These are phyloP conservation scores for Naja naja DNA, from an alignment of 2,113 vertebrate genomes.

Conservation along the genomic window DNA sequence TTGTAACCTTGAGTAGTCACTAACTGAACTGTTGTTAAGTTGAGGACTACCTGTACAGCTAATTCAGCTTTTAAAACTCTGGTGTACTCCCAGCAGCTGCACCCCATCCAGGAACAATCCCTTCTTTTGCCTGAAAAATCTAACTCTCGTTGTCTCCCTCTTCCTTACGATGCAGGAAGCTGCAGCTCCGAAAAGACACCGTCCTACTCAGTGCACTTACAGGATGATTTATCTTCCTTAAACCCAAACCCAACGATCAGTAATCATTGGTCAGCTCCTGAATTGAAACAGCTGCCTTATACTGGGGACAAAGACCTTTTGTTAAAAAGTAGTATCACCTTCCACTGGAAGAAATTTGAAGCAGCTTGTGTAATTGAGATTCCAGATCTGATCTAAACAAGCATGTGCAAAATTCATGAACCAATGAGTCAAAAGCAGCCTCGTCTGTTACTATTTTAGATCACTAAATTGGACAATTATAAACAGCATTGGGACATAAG, in stretches of 20 bases:
- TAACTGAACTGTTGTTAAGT: too few species aligned
- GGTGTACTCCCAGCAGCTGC: background rate
- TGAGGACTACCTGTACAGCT: background rate
- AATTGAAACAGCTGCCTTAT: background rate
- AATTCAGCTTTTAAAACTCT: background rate
- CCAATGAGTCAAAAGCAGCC: background rate
- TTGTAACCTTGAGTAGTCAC: too few species aligned
- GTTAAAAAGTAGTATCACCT: background rate
- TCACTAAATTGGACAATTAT: background rate
- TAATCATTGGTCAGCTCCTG: background rate
- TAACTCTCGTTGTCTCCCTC: background rate
- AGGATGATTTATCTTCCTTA: background rate
- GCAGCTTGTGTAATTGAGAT: background rate
- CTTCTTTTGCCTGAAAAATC: background rate
- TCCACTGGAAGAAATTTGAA: background rate
- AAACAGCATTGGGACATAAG: background rate
- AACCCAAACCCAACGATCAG: background rate
- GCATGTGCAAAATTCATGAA: background rate
- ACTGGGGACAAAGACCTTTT: background rate
- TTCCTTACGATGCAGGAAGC: background rate
- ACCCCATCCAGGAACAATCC: background rate
- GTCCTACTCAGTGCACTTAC: background rate
- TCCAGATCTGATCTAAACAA: background rate
- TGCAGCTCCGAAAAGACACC: background rate
- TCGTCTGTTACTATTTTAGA: background rate